Evolutionary conservation across 1,140 invertebrate species (phyloP), one percentile per base, ranked within the genome.

Genomic region (Calycopis cecrops): DNA sequence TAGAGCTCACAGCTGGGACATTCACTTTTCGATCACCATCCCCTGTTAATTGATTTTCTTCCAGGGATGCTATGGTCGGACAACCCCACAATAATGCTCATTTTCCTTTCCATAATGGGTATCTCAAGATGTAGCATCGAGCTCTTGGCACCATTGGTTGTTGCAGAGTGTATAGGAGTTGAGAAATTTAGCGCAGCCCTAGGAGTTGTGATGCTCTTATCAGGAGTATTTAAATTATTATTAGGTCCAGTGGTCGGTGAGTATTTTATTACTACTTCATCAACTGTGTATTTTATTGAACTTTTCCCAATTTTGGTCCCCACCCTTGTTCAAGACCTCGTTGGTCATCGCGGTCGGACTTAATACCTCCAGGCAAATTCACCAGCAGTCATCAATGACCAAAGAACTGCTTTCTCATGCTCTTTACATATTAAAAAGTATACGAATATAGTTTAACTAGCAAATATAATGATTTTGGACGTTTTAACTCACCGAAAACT

Each of bases 241-340:
- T 11, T 82, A 12, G 76, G 69, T 48, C 79, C 79, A 9, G 57
- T 65, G 53, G 66, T 80, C 35, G 72, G 80, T 81, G 54, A 69
- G 69, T 65, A 40, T 49, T 49, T 35, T 40, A 16, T 28, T 28
- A 28, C 21, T 28, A 28, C 21, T 28, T 28, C n/a, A 28, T 28
- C 21, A 6, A 28, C 2, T 3, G 21, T n/a, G 21, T 2, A 28
- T 6, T 28, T 28, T 2, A 6, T 28, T 3, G 21, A 3, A 28
- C 21, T 28, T 28, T 28, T 2, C 21, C 6, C 2, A 2, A 28
- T 28, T n/a, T n/a, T n/a, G n/a, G n/a, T n/a, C n/a, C n/a, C n/a
- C n/a, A n/a, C n/a, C n/a, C n/a, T n/a, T n/a, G n/a, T n/a, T n/a
- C n/a, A n/a, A n/a, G n/a, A n/a, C n/a, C n/a, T n/a, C n/a, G n/a